Percentiles rank a stretch among this genome's conserved stretches.
phyloP scores from a whole-genome alignment of 2,113 vertebrate genomes.

The Hydrolagus affinis region DNA sequence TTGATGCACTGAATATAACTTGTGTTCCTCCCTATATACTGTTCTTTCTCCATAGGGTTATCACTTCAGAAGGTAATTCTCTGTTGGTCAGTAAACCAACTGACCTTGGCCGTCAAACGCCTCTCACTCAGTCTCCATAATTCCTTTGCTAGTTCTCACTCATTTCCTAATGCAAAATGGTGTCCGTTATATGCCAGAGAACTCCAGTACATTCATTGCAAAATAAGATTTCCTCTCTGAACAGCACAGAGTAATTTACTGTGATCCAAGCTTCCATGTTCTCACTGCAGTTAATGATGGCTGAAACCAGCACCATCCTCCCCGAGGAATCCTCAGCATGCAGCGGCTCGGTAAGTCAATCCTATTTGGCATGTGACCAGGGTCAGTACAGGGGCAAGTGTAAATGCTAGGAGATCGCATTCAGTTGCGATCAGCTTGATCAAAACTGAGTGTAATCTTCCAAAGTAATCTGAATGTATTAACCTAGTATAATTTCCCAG shows the following conservation, averaged over 20 bases:
- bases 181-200: not conserved
- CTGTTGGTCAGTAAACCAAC: not conserved
- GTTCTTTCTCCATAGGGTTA: not conserved
- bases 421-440: constrained; percentile 22
- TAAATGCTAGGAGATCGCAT: constrained; percentile 15
- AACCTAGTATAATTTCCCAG: not conserved
- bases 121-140: too few relatives aligned
- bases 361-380: constrained; percentile 10
- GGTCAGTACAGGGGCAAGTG: not conserved
- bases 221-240: not conserved
- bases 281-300: not conserved
- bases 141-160: too few relatives aligned
- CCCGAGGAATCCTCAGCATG: not conserved
- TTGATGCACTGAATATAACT: too few relatives aligned
- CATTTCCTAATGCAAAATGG: not conserved
- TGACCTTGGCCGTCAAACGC: too few relatives aligned
- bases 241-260: not conserved
- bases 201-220: constrained; percentile 5
- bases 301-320: not conserved
- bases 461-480: constrained; percentile 7
- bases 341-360: not conserved
- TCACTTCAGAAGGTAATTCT: not conserved
- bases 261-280: constrained; percentile 5
- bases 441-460: not conserved
- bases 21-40: not conserved